A percentile compares a stretch with the other conserved stretches of the same genome.
These are phyloP conservation scores for Myotis findleyi DNA, from an alignment of 2,797 vertebrate genomes.

Conservation along the genomic window DNA sequence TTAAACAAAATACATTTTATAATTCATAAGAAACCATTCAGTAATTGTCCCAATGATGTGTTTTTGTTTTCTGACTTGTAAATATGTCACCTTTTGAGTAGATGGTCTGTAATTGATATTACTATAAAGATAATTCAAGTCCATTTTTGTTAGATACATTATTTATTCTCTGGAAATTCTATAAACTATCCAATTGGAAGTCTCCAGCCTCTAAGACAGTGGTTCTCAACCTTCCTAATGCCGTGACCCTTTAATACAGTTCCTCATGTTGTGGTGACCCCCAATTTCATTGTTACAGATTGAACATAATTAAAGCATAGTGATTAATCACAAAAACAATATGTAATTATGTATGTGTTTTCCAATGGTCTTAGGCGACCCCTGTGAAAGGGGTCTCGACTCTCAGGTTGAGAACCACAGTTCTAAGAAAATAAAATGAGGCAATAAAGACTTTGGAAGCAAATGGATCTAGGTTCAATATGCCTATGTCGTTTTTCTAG, in stretches of 20 bases:
- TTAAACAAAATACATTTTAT: neutral
- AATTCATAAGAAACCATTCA: neutral
- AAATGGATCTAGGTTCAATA: neutral
- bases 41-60: neutral
- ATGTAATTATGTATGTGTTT: too few relatives aligned
- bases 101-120: neutral
- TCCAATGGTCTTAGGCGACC: too few relatives aligned
- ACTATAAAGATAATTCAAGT: neutral
- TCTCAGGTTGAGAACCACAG: too few relatives aligned
- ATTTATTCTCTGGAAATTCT: slow-evolving; percentile 17
- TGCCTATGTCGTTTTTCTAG: neutral
- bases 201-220: neutral
- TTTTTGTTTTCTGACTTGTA: neutral
- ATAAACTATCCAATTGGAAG: neutral
- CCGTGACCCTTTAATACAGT: too few relatives aligned
- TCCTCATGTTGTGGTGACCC: too few relatives aligned
- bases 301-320: too few relatives aligned
- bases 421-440: neutral
- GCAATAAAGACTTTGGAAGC: neutral
- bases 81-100: neutral
- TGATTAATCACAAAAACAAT: too few relatives aligned
- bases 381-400: too few relatives aligned
- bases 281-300: too few relatives aligned
- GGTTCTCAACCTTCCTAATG: too few relatives aligned
- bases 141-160: neutral